Evolutionary conservation across 1,140 invertebrate genomes (phyloP).

Genomic region (Achatina immaculata): DNA sequence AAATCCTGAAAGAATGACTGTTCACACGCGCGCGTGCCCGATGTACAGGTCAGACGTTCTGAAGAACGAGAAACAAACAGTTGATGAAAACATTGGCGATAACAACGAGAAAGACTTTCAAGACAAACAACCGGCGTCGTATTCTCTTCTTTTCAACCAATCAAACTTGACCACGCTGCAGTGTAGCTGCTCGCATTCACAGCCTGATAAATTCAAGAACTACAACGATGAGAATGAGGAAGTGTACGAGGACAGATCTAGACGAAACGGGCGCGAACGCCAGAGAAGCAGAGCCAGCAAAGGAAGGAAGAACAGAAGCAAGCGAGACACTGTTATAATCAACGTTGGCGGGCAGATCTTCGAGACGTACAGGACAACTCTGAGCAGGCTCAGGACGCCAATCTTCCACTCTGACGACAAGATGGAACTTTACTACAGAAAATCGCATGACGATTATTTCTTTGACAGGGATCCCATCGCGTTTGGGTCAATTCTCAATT

Average conservation of each 20-base stretch:
- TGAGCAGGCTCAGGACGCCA: conserved; percentile 55
- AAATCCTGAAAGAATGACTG: neutral
- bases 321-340: conserved; percentile 56
- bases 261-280: neutral
- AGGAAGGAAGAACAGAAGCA: conserved; percentile 1
- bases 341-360: conserved; percentile 65
- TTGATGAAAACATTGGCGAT: neutral
- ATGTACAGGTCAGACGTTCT: neutral
- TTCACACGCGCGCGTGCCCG: neutral
- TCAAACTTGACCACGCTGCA: neutral
- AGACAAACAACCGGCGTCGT: neutral
- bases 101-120: neutral
- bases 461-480: conserved; percentile 65
- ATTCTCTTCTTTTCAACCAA: neutral
- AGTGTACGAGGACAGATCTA: neutral
- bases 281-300: neutral
- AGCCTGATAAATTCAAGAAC: conserved; percentile 23
- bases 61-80: neutral
- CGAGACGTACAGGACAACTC: conserved; percentile 61
- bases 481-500: conserved; percentile 63
- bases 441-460: conserved; percentile 79
- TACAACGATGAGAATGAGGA: conserved; percentile 32
- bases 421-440: conserved; percentile 60
- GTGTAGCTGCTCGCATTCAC: neutral
- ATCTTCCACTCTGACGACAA: conserved; percentile 57